Conservation (phyloP, 2,113 vertebrate genomes). For the Pardalotus punctatus region DNA sequence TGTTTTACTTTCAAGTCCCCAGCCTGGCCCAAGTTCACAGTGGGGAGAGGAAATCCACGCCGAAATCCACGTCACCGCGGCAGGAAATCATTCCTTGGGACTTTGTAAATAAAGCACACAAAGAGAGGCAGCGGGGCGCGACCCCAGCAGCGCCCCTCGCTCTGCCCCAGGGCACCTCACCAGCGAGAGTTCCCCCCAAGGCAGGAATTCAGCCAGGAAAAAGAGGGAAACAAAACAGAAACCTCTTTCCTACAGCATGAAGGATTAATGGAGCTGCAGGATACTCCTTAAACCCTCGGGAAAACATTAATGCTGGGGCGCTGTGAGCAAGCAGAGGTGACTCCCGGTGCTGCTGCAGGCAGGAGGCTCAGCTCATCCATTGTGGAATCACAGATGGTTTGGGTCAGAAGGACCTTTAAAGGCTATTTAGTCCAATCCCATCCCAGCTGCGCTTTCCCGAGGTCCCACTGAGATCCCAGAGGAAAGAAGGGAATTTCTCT, state of each 20-base stretch:
- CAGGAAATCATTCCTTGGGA: slow-evolving; percentile 1
- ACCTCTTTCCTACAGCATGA: background rate
- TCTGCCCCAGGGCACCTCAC: background rate
- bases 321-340: accelerated
- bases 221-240: background rate
- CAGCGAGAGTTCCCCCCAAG: accelerated
- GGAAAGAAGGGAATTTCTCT: background rate
- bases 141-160: background rate
- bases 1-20: background rate
- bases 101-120: background rate
- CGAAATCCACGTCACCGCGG: background rate
- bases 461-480: background rate
- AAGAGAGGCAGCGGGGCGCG: background rate
- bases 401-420: background rate
- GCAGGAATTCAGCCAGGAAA: background rate
- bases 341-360: background rate
- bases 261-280: background rate
- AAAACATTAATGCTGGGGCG: accelerated
- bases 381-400: background rate
- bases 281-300: background rate
- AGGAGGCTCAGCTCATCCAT: background rate
- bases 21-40: background rate
- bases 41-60: slow-evolving; percentile 1
- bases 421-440: background rate
- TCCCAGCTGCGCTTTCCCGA: background rate